Conservation (phyloP, 1,140 invertebrate genomes). For the Ridgeia piscesae region DNA sequence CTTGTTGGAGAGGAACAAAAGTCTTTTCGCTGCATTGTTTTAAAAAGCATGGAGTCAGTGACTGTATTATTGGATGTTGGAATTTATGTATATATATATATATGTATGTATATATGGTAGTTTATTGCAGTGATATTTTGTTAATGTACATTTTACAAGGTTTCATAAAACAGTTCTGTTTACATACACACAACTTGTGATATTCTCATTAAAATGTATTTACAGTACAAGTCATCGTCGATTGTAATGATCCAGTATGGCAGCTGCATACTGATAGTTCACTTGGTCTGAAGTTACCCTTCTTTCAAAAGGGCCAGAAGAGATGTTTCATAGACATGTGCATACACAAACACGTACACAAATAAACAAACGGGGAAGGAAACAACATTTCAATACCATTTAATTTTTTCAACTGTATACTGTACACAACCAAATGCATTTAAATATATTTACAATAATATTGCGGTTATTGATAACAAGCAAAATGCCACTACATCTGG, state of each 20-base stretch:
- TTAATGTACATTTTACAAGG: neutral
- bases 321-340: no score
- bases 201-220: no score
- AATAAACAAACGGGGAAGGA: neutral
- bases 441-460: constrained; percentile 2
- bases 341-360: neutral
- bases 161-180: neutral
- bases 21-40: neutral
- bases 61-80: neutral
- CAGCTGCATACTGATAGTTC: no score
- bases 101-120: neutral
- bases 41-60: neutral
- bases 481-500: neutral
- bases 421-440: constrained; percentile 5
- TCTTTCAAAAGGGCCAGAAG: no score
- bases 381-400: neutral
- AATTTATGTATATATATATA: neutral
- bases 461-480: neutral
- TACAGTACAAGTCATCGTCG: no score
- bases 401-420: neutral
- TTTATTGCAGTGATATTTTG: neutral
- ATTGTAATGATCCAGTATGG: no score
- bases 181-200: no score
- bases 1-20: neutral
- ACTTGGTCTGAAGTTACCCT: no score